Conservation (phyloP, 2,113 vertebrate genomes). For the Hippocampus guttulatus region DNA sequence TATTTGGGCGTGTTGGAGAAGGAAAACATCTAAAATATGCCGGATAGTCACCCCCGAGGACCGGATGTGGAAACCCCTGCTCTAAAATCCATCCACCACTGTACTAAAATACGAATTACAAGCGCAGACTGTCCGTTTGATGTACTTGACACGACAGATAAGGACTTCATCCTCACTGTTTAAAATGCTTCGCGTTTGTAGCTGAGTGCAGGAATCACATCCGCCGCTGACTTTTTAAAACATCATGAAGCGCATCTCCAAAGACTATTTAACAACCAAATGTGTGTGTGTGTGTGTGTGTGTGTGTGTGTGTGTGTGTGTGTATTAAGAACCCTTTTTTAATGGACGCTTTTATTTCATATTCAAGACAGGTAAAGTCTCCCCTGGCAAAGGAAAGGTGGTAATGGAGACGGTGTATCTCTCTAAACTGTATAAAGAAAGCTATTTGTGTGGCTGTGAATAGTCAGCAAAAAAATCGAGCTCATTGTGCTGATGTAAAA, state of each 20-base stretch:
- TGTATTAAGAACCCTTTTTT: conserved; percentile 43
- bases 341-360: conserved; percentile 42
- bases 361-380: conserved; percentile 44
- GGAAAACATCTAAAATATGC: no score
- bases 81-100: no score
- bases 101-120: background rate
- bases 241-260: conserved; percentile 24
- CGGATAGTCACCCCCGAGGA: no score
- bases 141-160: conserved; percentile 17
- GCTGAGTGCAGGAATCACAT: conserved; percentile 37
- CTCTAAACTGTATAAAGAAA: conserved; percentile 44
- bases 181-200: conserved; percentile 34
- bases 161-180: conserved; percentile 30
- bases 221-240: conserved; percentile 42
- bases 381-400: conserved; percentile 24
- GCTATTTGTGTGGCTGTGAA: conserved; percentile 36
- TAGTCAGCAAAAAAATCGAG: conserved; percentile 14
- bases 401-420: background rate
- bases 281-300: conserved; percentile 7
- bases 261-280: background rate
- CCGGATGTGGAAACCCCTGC: no score
- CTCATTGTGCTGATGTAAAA: conserved; percentile 59
- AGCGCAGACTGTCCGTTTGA: conserved; percentile 14
- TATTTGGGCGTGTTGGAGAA: no score
- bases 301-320: no score